These are phyloP conservation scores for Gonioctena quinquepunctata DNA, from an alignment of 1,140 invertebrate species.

Conservation along the genomic window DNA sequence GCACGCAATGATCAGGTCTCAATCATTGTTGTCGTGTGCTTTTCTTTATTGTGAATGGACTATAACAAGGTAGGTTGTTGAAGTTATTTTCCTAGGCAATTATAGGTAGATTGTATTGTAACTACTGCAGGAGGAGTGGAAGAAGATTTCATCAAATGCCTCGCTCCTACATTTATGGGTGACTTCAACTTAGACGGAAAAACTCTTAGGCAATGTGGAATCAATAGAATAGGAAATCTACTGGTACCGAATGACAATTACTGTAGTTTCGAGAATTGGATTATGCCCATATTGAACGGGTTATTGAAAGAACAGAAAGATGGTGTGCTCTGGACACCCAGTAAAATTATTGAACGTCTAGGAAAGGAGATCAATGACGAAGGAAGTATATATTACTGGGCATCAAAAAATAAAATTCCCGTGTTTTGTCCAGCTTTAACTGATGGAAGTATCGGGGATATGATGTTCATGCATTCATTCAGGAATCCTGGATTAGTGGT, in stretches of 20 bases:
- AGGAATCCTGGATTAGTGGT: constrained; percentile 89
- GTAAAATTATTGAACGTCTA: constrained; percentile 80
- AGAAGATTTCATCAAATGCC: constrained; percentile 99
- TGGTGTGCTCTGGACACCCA: constrained; percentile 88
- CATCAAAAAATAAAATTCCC: constrained; percentile 95
- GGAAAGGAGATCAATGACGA: constrained; percentile 91
- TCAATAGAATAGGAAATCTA: constrained; percentile 97
- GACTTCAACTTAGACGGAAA: constrained; percentile 85
- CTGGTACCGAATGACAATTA: constrained; percentile 99
- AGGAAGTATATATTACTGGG: constrained; percentile 97
- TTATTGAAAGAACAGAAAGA: constrained; percentile 88
- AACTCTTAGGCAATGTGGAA: constrained; percentile 79
- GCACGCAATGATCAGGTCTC: too few species aligned
- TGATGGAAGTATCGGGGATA: constrained; percentile 98
- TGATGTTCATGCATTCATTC: constrained; percentile 99
- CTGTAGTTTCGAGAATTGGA: constrained; percentile 97
- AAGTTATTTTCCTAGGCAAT: constrained; percentile 5
- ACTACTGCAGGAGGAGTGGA: constrained; percentile 98
- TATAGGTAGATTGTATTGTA: constrained; percentile 91
- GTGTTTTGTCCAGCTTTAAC: constrained; percentile 98
- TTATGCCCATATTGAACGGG: constrained; percentile 91
- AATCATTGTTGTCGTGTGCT: too few species aligned
- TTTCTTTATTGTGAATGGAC: too few species aligned
- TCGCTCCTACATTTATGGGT: constrained; percentile 92
- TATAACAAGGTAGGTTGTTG: too few species aligned